Percentiles rank a stretch among this genome's conserved stretches.
These are phyloP conservation scores for Heteractis magnifica DNA, from an alignment of 92 coral and sea anemone species.

Conservation along the genomic window DNA sequence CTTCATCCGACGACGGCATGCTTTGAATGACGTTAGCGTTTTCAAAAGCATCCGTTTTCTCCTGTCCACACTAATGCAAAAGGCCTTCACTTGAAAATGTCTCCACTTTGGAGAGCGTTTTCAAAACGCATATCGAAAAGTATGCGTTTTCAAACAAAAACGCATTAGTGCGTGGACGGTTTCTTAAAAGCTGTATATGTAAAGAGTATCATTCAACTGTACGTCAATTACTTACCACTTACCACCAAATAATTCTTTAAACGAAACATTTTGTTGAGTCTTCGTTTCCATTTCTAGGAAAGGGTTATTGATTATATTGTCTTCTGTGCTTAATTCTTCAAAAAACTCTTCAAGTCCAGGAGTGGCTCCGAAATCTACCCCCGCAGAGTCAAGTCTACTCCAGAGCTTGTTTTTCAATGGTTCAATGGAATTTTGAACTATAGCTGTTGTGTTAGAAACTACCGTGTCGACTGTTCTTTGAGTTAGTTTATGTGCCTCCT, in stretches of 20 bases:
- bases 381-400: conserved; percentile 20
- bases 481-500: conserved; percentile 37
- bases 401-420: conserved; percentile 17
- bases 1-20: no score
- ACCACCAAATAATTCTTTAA: conserved; percentile 41
- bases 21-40: no score
- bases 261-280: conserved; percentile 32
- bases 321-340: conserved; percentile 16
- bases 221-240: conserved; percentile 26
- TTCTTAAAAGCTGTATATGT: no score
- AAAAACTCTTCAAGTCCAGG: conserved; percentile 42
- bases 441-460: conserved; percentile 29
- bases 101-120: no score
- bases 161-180: no score
- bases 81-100: no score
- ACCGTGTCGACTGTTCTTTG: conserved; percentile 39
- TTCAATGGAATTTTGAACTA: conserved; percentile 27
- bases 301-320: conserved; percentile 38
- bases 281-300: conserved; percentile 50
- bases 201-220: not conserved
- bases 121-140: no score
- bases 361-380: conserved; percentile 13
- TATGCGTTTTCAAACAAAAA: no score
- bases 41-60: no score
- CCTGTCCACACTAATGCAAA: no score